Percentiles rank a stretch among this genome's conserved stretches.
Evolutionary conservation across 2,113 vertebrate species (phyloP).

Genomic region (Bos javanicus): DNA sequence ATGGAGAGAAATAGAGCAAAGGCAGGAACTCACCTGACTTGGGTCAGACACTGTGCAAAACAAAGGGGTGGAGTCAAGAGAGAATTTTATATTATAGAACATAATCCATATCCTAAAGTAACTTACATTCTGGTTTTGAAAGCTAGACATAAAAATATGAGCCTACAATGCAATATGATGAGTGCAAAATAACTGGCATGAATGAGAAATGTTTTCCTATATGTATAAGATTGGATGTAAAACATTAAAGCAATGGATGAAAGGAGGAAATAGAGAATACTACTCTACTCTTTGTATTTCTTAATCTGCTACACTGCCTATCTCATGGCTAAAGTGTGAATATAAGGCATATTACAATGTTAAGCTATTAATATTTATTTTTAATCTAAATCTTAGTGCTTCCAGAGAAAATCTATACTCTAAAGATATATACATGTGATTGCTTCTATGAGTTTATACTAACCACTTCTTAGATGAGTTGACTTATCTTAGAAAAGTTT

Average conservation of each 20-base stretch:
- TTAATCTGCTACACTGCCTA: not conserved
- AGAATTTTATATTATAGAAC: not conserved
- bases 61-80: not conserved
- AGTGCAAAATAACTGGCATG: not conserved
- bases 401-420: not conserved
- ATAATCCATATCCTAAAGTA: not conserved
- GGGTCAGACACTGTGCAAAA: not conserved
- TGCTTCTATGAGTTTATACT: not conserved
- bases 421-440: not conserved
- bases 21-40: not conserved
- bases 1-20: not conserved
- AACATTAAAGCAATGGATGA: not conserved
- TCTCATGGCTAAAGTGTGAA: not conserved
- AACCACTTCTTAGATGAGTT: not conserved
- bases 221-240: not conserved
- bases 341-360: not conserved
- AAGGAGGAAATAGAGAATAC: not conserved
- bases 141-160: not conserved
- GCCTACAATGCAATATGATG: not conserved
- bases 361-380: slow-evolving; percentile 19
- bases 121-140: not conserved
- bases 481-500: slow-evolving; percentile 41
- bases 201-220: not conserved
- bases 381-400: not conserved
- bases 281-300: not conserved